Base-by-base conservation (phyloP, 2,113 vertebrate species). In the Microcebus ravelobensis region DNA sequence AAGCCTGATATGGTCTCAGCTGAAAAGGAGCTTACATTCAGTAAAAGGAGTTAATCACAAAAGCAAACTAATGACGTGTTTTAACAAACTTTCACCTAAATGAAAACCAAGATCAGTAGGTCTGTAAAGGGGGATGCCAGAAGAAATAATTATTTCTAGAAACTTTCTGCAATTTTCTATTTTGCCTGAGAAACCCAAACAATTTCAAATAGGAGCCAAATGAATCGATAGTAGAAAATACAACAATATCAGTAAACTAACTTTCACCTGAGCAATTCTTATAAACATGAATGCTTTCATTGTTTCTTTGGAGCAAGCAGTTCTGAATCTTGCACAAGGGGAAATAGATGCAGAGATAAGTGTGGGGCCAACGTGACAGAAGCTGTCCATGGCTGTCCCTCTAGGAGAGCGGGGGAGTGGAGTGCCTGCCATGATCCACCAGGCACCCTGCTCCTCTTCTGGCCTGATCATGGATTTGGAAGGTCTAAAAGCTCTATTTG, bases 311-410 rank as follows among this genome's bases (percentile, higher is more conserved):
- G 93, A 77, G 96, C 55, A 42, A 31, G 82, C n/a, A n/a, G 91
- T 86, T 90, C 95, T 90, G 52, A 81, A 63, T 15, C 88, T 42
- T 50, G 36, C 93, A 96, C 77, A 82, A 14, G 20, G 77, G 61
- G 93, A 94, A 88, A 59, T 0, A 94, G 96, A 94, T 88, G 71
- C 71, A 52, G 77, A 93, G 95, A 96, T 85, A 81, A 96, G 70
- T 8, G n/a, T 42, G 45, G 9, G 71, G 59, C 76, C 90, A 81
- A 31, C 0, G 3, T 55, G 79, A 65, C 80, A 50, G 82, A n/a
- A 77, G 29, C 57, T 27, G 83, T 85, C 11, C 20, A 6, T 13
- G 39, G 36, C n/a, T 7, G 20, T 36, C 42, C n/a, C 50, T 39
- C 15, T 0, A 42, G 52, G 34, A 80, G 50, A n/a, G 42, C 4